phyloP scores from a whole-genome alignment of 2,888 invertebrate species.

The Drosophila mimica region DNA sequence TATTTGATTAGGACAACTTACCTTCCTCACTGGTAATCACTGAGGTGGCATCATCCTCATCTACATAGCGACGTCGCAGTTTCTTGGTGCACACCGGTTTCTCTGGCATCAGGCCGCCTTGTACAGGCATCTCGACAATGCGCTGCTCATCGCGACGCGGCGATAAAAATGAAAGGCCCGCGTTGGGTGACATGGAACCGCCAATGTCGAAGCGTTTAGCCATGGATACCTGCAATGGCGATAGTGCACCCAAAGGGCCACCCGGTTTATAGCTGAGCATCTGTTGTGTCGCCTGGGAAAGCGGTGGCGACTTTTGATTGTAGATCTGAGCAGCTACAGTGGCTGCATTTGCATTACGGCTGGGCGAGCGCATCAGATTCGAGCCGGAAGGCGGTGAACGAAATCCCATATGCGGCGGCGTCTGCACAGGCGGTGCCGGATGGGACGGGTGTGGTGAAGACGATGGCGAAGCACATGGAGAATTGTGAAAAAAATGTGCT shows the following conservation, averaged over 20 bases:
- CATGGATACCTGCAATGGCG: constrained; percentile 83
- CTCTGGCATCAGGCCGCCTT: constrained; percentile 80
- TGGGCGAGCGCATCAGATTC: constrained; percentile 82
- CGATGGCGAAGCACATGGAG: constrained; percentile 85
- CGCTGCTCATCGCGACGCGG: constrained; percentile 84
- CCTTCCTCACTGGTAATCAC: constrained; percentile 85
- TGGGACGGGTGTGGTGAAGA: constrained; percentile 83
- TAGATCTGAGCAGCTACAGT: constrained; percentile 66
- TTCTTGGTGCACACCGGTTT: constrained; percentile 85
- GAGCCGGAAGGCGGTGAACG: constrained; percentile 81
- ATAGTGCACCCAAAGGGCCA: constrained; percentile 82
- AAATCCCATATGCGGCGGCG: constrained; percentile 78
- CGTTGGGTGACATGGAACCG: constrained; percentile 83
- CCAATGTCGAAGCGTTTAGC: constrained; percentile 83
- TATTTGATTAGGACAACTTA: constrained; percentile 39
- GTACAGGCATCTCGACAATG: constrained; percentile 82
- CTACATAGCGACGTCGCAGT: constrained; percentile 84
- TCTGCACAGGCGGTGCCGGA: constrained; percentile 64
- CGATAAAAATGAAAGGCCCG: constrained; percentile 81
- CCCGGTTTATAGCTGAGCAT: constrained; percentile 83
- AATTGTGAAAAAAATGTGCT: constrained; percentile 82
- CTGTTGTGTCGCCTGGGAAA: constrained; percentile 82
- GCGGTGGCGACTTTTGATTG: constrained; percentile 82
- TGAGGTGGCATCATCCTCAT: constrained; percentile 85
- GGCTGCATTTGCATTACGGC: constrained; percentile 72